These are phyloP conservation scores for Willisornis vidua DNA, from an alignment of 2,113 vertebrate genomes.

Conservation along the genomic window DNA sequence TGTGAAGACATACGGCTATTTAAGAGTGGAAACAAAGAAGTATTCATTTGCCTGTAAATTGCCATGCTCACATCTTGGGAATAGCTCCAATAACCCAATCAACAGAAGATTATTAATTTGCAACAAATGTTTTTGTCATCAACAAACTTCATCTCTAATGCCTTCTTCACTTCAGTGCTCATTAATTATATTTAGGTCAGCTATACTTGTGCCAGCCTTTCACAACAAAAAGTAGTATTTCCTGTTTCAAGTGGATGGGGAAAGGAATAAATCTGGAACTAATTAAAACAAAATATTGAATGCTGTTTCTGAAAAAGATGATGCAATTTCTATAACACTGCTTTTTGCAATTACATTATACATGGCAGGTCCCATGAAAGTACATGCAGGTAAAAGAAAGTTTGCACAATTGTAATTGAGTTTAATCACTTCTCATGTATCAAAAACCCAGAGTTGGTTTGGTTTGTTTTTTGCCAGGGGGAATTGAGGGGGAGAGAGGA, in stretches of 20 bases:
- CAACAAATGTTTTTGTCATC: slow-evolving; percentile 12
- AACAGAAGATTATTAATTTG: not conserved
- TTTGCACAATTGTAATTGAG: not conserved
- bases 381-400: not conserved
- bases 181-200: slow-evolving; percentile 57
- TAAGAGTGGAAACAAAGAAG: slow-evolving; percentile 30
- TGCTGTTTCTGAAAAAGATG: not conserved
- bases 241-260: not conserved
- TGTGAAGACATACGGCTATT: not conserved
- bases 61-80: not conserved
- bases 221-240: not conserved
- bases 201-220: not conserved
- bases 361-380: not conserved
- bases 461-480: not conserved
- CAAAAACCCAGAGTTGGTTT: not conserved
- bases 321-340: not conserved
- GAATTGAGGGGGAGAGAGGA: accelerated
- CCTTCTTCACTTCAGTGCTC: not conserved
- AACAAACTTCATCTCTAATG: not conserved
- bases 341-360: not conserved
- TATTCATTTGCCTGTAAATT: slow-evolving; percentile 13
- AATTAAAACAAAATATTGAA: slow-evolving; percentile 27
- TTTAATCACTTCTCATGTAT: not conserved
- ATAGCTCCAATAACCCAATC: not conserved
- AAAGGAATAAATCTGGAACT: not conserved